phyloP scores from a whole-genome alignment of 2,113 vertebrate species.

The Hymenochirus boettgeri region DNA sequence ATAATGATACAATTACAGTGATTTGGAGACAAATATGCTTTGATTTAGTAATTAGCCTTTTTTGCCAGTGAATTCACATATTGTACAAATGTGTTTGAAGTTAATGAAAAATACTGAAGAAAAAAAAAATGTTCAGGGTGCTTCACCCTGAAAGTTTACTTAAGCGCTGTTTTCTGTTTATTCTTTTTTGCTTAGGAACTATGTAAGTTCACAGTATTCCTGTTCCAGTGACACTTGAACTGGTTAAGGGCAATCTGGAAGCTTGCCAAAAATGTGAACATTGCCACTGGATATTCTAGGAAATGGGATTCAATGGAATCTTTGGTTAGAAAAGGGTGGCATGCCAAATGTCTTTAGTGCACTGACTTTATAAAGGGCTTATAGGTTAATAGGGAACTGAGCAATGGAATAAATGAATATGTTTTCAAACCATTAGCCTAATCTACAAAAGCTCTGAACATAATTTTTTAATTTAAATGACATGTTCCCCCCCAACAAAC shows the following conservation, averaged over 20 bases:
- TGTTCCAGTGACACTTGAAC: conserved; percentile 12
- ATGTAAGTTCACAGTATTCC: conserved; percentile 22
- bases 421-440: conserved; percentile 44
- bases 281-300: not conserved
- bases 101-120: not conserved
- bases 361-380: conserved; percentile 39
- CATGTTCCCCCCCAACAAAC: no score
- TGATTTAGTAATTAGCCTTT: not conserved
- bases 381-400: conserved; percentile 58
- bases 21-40: not conserved
- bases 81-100: conserved; percentile 8
- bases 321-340: conserved; percentile 27
- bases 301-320: conserved; percentile 21
- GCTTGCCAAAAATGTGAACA: conserved; percentile 4
- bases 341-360: conserved; percentile 39
- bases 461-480: no score
- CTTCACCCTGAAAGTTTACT: conserved; percentile 19
- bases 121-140: conserved; percentile 5
- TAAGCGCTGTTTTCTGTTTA: conserved; percentile 1
- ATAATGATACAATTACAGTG: not conserved
- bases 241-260: not conserved
- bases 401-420: conserved; percentile 52
- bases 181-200: conserved; percentile 19
- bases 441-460: conserved; percentile 44
- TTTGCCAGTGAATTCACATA: not conserved